phyloP scores from a whole-genome alignment of 2,797 vertebrate species.

The Enteromius treurensis region DNA sequence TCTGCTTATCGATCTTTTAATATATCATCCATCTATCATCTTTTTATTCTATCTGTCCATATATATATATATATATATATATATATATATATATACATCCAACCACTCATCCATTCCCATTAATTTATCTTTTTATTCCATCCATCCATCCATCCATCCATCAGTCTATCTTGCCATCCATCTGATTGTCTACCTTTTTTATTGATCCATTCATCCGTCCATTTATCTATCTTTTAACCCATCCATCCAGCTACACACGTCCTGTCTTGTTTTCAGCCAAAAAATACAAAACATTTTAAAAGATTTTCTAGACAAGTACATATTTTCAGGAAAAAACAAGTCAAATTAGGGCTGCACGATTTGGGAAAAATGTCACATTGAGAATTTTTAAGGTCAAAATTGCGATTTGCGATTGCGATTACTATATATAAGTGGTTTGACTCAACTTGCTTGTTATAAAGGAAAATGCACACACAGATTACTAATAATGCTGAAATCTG shows the following conservation, averaged over 20 bases:
- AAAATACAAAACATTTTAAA: no score
- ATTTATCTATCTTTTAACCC: not conserved
- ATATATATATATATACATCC: not conserved
- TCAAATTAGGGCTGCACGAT: no score
- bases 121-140: not conserved
- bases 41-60: not conserved
- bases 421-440: no score
- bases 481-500: no score
- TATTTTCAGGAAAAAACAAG: no score
- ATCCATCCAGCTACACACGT: not conserved
- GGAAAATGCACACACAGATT: no score
- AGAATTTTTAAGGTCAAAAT: no score
- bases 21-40: not conserved
- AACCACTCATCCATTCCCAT: not conserved
- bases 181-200: not conserved
- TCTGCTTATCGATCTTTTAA: not conserved
- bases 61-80: no score
- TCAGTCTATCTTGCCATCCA: not conserved
- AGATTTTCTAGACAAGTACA: conserved; percentile 88
- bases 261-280: no score
- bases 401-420: no score
- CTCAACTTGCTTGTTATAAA: no score
- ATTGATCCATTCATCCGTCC: not conserved
- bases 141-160: not conserved
- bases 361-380: no score